Conservation (phyloP, 2,797 vertebrate species). For the Parotocinclus haroldoi region DNA sequence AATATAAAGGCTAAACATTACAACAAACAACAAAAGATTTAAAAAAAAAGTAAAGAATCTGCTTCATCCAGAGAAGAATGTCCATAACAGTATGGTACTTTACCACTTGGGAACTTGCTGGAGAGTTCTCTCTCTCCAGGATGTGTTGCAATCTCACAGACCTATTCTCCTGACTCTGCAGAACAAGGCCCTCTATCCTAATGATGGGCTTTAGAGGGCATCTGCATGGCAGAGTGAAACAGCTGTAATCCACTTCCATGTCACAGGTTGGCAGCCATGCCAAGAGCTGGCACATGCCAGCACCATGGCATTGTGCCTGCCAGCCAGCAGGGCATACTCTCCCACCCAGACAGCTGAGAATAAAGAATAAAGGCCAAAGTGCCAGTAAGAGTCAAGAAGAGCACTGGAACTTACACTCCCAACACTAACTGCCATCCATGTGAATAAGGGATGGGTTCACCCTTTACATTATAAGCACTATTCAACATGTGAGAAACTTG, state of each 20-base stretch:
- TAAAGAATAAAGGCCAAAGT: slow-evolving; percentile 39
- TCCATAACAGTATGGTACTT: slow-evolving; percentile 2
- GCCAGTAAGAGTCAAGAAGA: slow-evolving; percentile 38
- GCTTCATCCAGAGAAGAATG: slow-evolving; percentile 17
- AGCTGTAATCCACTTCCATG: slow-evolving; percentile 53
- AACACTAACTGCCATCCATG: slow-evolving; percentile 28
- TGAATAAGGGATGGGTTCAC: slow-evolving; percentile 19
- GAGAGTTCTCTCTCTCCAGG: background rate
- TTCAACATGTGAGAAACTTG: slow-evolving; percentile 1
- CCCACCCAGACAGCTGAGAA: slow-evolving; percentile 33
- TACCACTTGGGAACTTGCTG: slow-evolving; percentile 37
- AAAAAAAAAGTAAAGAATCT: slow-evolving; percentile 23
- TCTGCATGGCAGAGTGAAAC: slow-evolving; percentile 43
- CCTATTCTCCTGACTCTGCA: slow-evolving; percentile 35
- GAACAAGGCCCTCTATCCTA: slow-evolving; percentile 47
- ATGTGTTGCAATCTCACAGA: slow-evolving; percentile 17
- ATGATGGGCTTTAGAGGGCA: slow-evolving; percentile 52
- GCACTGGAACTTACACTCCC: slow-evolving; percentile 26
- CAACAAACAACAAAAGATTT: background rate
- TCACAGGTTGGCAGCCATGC: slow-evolving; percentile 49
- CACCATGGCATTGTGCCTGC: slow-evolving; percentile 28
- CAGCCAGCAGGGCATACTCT: slow-evolving; percentile 39
- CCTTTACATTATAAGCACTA: slow-evolving; percentile 6
- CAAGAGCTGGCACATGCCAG: slow-evolving; percentile 41
- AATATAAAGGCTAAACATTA: no score